A percentile compares a stretch with the other conserved stretches of the same genome.
phyloP scores from a whole-genome alignment of 1,140 invertebrate genomes.

The Oncopodura yosiiana region DNA sequence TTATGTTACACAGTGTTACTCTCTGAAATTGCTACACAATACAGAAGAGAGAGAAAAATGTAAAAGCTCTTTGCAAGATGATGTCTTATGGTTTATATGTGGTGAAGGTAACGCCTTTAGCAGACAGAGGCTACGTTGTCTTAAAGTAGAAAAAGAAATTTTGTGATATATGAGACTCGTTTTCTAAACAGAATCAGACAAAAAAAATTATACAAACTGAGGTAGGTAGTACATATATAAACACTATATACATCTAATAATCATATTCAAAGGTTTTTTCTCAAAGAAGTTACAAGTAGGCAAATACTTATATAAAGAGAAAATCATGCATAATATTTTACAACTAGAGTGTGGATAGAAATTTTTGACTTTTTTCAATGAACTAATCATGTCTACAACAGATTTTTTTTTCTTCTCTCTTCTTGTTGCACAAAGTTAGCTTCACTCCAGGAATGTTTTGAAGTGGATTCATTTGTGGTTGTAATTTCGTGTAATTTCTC shows the following conservation, averaged over 20 bases:
- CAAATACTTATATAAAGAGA: not conserved
- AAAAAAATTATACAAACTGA: not conserved
- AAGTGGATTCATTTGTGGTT: not conserved
- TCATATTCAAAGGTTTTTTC: no score
- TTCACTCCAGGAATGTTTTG: slow-evolving; percentile 6
- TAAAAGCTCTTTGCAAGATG: slow-evolving; percentile 11
- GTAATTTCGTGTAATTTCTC: slow-evolving; percentile 1
- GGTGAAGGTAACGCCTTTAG: slow-evolving; percentile 12
- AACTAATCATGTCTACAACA: not conserved
- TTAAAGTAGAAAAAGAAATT: not conserved
- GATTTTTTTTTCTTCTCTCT: no score
- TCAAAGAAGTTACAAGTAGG: no score
- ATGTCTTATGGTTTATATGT: slow-evolving; percentile 12
- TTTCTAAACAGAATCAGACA: not conserved
- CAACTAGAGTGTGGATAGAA: not conserved
- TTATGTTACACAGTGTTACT: slow-evolving; percentile 5
- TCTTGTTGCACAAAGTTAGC: no score
- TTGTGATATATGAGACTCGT: slow-evolving; percentile 19
- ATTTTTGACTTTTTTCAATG: not conserved
- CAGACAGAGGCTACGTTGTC: not conserved
- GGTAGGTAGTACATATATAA: not conserved
- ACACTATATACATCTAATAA: no score
- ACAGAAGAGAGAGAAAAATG: not conserved
- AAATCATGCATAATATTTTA: not conserved
- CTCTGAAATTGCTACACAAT: not conserved